Evolutionary conservation across 2,888 invertebrate genomes (phyloP), one percentile per base, ranked within the genome.

Genomic region (Watsonalla binaria): DNA sequence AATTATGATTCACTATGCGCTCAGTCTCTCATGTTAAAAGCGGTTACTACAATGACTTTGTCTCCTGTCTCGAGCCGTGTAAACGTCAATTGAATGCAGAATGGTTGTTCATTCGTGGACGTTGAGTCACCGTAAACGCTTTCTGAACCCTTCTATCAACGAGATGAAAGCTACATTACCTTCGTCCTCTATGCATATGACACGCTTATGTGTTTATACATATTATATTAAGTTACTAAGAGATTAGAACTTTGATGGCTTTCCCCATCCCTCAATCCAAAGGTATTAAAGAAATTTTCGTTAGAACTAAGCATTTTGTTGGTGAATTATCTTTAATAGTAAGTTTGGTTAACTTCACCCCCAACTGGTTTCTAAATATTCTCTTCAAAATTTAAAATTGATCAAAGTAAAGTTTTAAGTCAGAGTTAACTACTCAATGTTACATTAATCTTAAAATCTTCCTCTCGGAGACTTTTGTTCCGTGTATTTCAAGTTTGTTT

Each of bases 1-100:
- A 74, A 72, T 73, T 69, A 67, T 79, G 75, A 80, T 74, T 78
- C 79, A 80, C 72, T 68, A 71, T 76, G 70, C 69, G 61, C 62
- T 65, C 57, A 60, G 56, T 55, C 63, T 65, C 63, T 74, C 66
- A 58, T 74, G 73, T 75, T 70, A 68, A 68, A 74, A 70, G 65
- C 70, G 63, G 63, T 69, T 72, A 70, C 68, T 74, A 78, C 80
- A 79, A 76, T 77, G 72, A 72, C 71, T 68, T 67, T 68, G 66
- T 65, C 75, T 75, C 75, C 70, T 68, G 68, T 72, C 73, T 69
- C 71, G 65, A 68, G 66, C 66, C 70, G 68, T 62, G 62, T 63
- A 65, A 66, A 79, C 84, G 81, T 73, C 74, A 68, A 76, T 76
- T 82, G 87, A 84, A 88, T 88, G 76, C 74, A 75, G 78, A 89